Evolutionary conservation across 2,888 invertebrate genomes (phyloP).

Genomic region (Drosophila affinis): DNA sequence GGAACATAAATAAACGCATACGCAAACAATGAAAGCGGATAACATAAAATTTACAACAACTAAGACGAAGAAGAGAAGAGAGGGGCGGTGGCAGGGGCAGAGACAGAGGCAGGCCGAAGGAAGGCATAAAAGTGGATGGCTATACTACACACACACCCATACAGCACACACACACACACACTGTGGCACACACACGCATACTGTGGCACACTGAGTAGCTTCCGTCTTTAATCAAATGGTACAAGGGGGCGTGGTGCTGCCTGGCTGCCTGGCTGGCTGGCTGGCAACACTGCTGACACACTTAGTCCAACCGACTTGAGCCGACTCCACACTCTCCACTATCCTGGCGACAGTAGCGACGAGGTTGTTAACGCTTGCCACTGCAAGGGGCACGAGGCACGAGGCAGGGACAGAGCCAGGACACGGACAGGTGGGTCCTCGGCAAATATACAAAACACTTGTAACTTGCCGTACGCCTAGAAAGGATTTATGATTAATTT

Average conservation of each 20-base stretch:
- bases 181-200: constrained; percentile 7
- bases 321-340: constrained; percentile 10
- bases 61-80: constrained; percentile 49
- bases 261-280: constrained; percentile 17
- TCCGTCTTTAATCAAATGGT: constrained; percentile 68
- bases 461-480: constrained; percentile 55
- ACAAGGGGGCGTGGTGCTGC: constrained; percentile 66
- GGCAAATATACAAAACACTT: constrained; percentile 76
- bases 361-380: constrained; percentile 42
- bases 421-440: constrained; percentile 55
- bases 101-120: constrained; percentile 16
- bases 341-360: constrained; percentile 28
- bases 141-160: constrained; percentile 1
- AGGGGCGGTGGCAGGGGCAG: constrained; percentile 5
- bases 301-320: constrained; percentile 15
- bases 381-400: not conserved
- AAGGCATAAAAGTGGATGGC: constrained; percentile 36
- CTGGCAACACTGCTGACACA: constrained; percentile 60
- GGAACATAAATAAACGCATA: constrained; percentile 69
- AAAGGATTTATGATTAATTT: constrained; percentile 80
- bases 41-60: constrained; percentile 78
- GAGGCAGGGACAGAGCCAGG: constrained; percentile 9
- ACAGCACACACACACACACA: constrained; percentile 12
- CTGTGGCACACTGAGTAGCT: constrained; percentile 37
- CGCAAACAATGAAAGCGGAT: constrained; percentile 78